Evolutionary conservation across 2,888 invertebrate genomes (phyloP).

Genomic region (Fragum fragum): DNA sequence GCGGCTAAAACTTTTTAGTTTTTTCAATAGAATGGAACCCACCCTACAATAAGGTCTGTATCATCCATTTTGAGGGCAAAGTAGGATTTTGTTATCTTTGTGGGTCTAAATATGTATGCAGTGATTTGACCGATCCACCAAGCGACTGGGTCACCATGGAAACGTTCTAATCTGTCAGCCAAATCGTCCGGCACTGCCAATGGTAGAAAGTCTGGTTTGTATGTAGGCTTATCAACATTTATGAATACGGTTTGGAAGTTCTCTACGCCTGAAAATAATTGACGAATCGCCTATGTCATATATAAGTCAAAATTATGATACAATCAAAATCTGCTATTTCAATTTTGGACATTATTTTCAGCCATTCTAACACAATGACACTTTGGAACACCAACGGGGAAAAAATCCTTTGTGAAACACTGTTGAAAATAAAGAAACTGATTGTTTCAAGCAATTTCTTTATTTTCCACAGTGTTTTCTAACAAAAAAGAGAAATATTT

Average conservation of each 20-base stretch:
- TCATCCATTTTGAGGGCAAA: background rate
- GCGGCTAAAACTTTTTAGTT: too few relatives aligned
- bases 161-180: conserved; percentile 1
- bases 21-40: background rate
- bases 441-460: too few relatives aligned
- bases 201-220: background rate
- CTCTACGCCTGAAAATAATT: background rate
- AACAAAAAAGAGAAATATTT: too few relatives aligned
- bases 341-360: too few relatives aligned
- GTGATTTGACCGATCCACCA: conserved; percentile 21
- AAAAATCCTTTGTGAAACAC: too few relatives aligned
- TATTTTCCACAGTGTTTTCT: too few relatives aligned
- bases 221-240: background rate
- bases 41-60: background rate
- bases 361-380: too few relatives aligned
- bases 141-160: conserved; percentile 7
- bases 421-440: too few relatives aligned
- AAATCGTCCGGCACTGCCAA: conserved; percentile 5
- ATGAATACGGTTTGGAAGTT: background rate
- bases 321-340: too few relatives aligned
- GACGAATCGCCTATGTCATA: too few relatives aligned
- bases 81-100: background rate
- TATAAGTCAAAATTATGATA: too few relatives aligned
- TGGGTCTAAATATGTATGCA: conserved; percentile 11
- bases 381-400: too few relatives aligned